Evolutionary conservation across 2,888 invertebrate species (phyloP), one percentile per base, ranked within the genome.

Genomic region (Drosophila parthenogenetica): DNA sequence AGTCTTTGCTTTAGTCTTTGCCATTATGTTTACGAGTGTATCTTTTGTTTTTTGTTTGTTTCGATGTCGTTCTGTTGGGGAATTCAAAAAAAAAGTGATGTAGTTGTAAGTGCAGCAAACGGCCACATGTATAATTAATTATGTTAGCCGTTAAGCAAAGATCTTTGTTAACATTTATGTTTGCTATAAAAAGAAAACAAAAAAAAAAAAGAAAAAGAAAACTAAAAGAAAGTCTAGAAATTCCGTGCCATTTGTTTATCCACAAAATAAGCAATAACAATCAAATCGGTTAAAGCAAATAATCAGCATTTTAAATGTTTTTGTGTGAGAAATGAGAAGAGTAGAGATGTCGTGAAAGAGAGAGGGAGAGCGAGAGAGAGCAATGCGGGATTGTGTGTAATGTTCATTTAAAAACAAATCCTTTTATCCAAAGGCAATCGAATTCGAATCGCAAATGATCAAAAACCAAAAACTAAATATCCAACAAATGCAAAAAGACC

Each of bases 41-140:
- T 63, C 69, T 64, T 68, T 65, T 62, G 50, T 51, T 64, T 60
- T 51, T 64, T 54, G 45, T 43, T 48, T 64, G 60, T 64, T 62
- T 49, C 46, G 13, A 59, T 53, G 48, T 64, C 67, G 54, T 77
- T 87, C 69, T 67, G 77, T 85, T 87, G 79, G 75, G 76, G 67
- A 70, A 80, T 71, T 81, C 73, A 77, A 83, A 77, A 78, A 69
- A 68, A 91, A 91, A 91, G 91, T 91, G 92, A 91, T 91, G 91
- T 91, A 91, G 91, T 88, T 83, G 87, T 91, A 91, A 91, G 91
- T 69, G 63, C 79, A 87, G 63, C 74, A 64, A 60, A 68, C 71
- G 68, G 78, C 78, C 69, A 69, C 73, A 40, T 57, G 61, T 62
- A 55, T 25, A 48, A 63, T 48, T 48, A 49, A 49, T 62, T 70